phyloP scores from a whole-genome alignment of 2,888 invertebrate species.

The Melolontha melolontha region DNA sequence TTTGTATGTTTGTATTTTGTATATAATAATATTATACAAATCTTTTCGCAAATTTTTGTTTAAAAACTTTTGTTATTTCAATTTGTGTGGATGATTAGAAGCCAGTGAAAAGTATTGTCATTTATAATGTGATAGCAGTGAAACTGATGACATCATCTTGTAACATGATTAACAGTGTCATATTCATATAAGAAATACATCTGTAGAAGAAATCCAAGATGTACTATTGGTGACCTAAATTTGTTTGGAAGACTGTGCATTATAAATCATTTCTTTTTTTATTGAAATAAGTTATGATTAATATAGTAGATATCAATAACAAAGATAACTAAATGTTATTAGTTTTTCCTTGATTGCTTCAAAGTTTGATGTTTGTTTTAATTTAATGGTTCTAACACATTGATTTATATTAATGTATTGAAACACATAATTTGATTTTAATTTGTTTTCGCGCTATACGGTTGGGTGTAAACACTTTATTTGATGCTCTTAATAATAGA shows the following conservation, averaged over 20 bases:
- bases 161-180: slow-evolving; percentile 6
- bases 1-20: background rate
- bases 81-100: background rate
- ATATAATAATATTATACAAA: background rate
- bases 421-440: too few relatives aligned
- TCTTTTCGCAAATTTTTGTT: background rate
- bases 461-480: too few relatives aligned
- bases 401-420: too few relatives aligned
- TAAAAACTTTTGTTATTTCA: background rate
- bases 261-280: background rate
- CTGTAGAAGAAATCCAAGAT: background rate
- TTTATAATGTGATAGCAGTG: background rate
- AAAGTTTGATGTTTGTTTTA: too few relatives aligned
- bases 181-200: slow-evolving; percentile 9
- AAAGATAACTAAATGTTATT: too few relatives aligned
- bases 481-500: too few relatives aligned
- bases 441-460: too few relatives aligned
- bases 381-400: too few relatives aligned
- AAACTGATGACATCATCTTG: slow-evolving; percentile 28
- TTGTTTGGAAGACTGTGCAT: background rate
- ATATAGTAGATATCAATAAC: background rate
- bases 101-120: background rate
- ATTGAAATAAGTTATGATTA: background rate
- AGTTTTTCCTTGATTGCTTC: too few relatives aligned
- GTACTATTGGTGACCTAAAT: slow-evolving; percentile 24